phyloP scores from a whole-genome alignment of 2,113 vertebrate genomes.

The Hyla sarda region DNA sequence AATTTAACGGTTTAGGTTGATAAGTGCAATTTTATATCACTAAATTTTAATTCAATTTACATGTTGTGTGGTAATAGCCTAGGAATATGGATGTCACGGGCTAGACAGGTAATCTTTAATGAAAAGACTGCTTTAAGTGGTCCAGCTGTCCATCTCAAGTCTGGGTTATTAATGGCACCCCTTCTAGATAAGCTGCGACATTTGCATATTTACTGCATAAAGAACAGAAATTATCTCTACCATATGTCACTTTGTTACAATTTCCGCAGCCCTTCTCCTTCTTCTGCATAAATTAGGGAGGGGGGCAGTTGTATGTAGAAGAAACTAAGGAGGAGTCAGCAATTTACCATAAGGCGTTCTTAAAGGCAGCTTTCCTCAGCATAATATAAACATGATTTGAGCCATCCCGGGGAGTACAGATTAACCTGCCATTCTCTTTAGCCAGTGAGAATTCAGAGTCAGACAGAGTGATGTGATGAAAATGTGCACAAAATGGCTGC shows the following conservation, averaged over 20 bases:
- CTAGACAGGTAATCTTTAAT: slow-evolving; percentile 65
- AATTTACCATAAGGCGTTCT: slow-evolving; percentile 74
- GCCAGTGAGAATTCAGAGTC: neutral
- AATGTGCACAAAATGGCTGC: slow-evolving; percentile 25
- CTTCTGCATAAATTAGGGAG: slow-evolving; percentile 69
- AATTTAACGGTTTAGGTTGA: slow-evolving; percentile 78
- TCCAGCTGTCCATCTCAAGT: slow-evolving; percentile 71
- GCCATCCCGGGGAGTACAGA: slow-evolving; percentile 65
- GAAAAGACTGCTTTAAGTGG: slow-evolving; percentile 69
- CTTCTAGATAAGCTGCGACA: slow-evolving; percentile 71
- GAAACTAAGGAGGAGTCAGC: slow-evolving; percentile 75
- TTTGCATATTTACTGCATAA: slow-evolving; percentile 75
- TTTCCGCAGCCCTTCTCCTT: slow-evolving; percentile 68
- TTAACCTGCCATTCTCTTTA: slow-evolving; percentile 39
- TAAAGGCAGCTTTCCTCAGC: slow-evolving; percentile 78
- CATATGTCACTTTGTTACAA: slow-evolving; percentile 71
- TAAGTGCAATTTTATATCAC: slow-evolving; percentile 74
- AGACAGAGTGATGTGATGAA: slow-evolving; percentile 16
- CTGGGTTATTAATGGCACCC: slow-evolving; percentile 74
- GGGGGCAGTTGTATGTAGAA: slow-evolving; percentile 64
- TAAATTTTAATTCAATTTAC: slow-evolving; percentile 79
- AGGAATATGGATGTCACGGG: slow-evolving; percentile 75
- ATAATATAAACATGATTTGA: slow-evolving; percentile 72
- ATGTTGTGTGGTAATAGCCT: slow-evolving; percentile 76
- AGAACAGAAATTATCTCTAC: slow-evolving; percentile 69